Percentiles rank a stretch among this genome's conserved stretches.
phyloP scores from a whole-genome alignment of 2,888 invertebrate species.

The Idaea biselata region DNA sequence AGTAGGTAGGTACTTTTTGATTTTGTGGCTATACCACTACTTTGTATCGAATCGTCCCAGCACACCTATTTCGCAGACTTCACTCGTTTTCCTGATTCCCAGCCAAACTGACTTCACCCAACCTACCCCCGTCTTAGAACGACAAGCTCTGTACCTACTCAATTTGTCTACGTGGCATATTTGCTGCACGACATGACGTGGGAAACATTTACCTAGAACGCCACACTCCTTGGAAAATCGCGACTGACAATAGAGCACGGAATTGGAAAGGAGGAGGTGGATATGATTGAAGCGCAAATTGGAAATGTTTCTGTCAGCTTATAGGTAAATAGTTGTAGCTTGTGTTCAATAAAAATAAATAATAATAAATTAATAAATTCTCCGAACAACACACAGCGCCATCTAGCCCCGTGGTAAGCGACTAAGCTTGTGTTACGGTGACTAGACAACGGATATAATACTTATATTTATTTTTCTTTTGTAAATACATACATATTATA shows the following conservation, averaged over 20 bases:
- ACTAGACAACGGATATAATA: no score
- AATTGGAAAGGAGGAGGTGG: slow-evolving; percentile 42
- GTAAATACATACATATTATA: no score
- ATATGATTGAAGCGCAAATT: slow-evolving; percentile 11
- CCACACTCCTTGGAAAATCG: slow-evolving; percentile 55
- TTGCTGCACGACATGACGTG: slow-evolving; percentile 53
- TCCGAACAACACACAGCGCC: no score
- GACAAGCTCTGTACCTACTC: slow-evolving; percentile 35
- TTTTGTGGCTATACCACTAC: no score
- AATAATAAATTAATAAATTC: no score
- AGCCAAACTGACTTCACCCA: background rate
- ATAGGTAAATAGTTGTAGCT: background rate
- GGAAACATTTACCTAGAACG: slow-evolving; percentile 57
- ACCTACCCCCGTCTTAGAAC: background rate
- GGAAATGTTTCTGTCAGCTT: background rate
- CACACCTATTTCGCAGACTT: background rate
- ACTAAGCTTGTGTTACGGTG: no score
- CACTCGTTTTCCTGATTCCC: background rate
- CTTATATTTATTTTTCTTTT: no score
- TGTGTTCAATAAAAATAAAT: background rate
- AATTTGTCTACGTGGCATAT: slow-evolving; percentile 55
- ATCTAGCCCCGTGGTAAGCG: no score
- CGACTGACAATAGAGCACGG: slow-evolving; percentile 50
- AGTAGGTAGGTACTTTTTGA: no score
- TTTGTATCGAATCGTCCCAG: no score